Evolutionary conservation across 2,888 invertebrate genomes (phyloP).

Genomic region (Rutpela maculata): DNA sequence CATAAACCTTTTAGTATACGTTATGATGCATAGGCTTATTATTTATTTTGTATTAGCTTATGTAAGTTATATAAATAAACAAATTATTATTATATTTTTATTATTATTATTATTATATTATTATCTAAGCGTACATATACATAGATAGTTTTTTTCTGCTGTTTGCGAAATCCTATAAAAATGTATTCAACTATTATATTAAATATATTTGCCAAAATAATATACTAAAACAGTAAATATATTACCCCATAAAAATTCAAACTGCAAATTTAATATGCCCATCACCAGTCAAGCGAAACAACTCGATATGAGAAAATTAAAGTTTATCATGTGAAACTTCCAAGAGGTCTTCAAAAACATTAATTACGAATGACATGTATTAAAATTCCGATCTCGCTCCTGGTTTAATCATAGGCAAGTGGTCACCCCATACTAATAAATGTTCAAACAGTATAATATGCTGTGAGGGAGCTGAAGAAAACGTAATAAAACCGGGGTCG

Average conservation of each 20-base stretch:
- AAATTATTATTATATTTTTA: too few relatives aligned
- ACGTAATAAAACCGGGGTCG: constrained; percentile 55
- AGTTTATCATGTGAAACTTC: constrained; percentile 49
- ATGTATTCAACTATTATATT: too few relatives aligned
- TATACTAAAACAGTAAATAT: constrained; percentile 2
- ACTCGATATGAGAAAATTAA: constrained; percentile 44
- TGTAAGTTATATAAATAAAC: too few relatives aligned
- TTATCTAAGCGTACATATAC: too few relatives aligned
- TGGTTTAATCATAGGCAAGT: constrained; percentile 71
- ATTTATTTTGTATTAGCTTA: too few relatives aligned
- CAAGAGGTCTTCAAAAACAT: constrained; percentile 58
- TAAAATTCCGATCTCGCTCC: constrained; percentile 69
- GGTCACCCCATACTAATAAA: constrained; percentile 72
- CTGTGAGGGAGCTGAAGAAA: constrained; percentile 66
- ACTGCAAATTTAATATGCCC: constrained; percentile 44
- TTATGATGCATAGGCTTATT: too few relatives aligned
- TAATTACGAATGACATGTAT: constrained; percentile 71
- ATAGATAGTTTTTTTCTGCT: too few relatives aligned
- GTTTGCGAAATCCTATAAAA: too few relatives aligned
- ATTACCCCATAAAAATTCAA: constrained; percentile 19
- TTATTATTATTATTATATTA: too few relatives aligned
- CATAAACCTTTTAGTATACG: too few relatives aligned
- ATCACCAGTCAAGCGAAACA: constrained; percentile 45
- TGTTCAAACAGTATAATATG: constrained; percentile 70
- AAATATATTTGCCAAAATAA: background rate